Conservation (phyloP, 1,140 invertebrate species). For the Eufriesea mexicana region DNA sequence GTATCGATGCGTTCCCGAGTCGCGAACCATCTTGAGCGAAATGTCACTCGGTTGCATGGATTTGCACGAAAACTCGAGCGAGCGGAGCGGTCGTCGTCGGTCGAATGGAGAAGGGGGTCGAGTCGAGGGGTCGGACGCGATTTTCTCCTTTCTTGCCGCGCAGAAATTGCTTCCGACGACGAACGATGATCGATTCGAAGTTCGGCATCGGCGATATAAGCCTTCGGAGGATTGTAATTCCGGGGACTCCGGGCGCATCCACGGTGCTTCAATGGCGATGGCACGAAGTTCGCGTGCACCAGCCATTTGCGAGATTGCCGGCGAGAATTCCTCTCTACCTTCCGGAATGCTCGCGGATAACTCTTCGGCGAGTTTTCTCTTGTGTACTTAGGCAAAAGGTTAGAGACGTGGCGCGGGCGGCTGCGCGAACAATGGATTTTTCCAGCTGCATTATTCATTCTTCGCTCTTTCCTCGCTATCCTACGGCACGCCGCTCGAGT, state of each 20-base stretch:
- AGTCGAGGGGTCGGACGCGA: neutral
- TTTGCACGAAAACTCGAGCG: too few species aligned
- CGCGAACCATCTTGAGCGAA: too few species aligned
- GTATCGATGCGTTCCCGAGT: neutral
- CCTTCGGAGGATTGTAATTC: constrained; percentile 37
- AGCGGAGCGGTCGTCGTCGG: too few species aligned
- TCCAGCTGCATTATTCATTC: constrained; percentile 55
- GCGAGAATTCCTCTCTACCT: constrained; percentile 41
- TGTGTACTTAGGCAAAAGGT: constrained; percentile 54
- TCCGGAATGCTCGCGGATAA: constrained; percentile 35
- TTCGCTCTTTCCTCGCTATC: constrained; percentile 1
- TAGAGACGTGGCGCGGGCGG: constrained; percentile 23
- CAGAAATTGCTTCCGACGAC: neutral
- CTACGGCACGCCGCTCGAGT: constrained; percentile 3
- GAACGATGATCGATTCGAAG: constrained; percentile 35
- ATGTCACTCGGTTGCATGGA: too few species aligned
- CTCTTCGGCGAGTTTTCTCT: constrained; percentile 27
- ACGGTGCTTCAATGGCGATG: constrained; percentile 18
- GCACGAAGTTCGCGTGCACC: constrained; percentile 33
- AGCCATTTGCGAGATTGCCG: constrained; percentile 50
- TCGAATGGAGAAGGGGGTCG: too few species aligned
- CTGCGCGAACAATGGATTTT: constrained; percentile 53
- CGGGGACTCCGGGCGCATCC: neutral
- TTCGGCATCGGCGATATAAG: constrained; percentile 2
- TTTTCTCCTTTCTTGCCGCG: neutral